Base-by-base conservation (phyloP, 1,140 invertebrate genomes). In the Drosophila arawakana region DNA sequence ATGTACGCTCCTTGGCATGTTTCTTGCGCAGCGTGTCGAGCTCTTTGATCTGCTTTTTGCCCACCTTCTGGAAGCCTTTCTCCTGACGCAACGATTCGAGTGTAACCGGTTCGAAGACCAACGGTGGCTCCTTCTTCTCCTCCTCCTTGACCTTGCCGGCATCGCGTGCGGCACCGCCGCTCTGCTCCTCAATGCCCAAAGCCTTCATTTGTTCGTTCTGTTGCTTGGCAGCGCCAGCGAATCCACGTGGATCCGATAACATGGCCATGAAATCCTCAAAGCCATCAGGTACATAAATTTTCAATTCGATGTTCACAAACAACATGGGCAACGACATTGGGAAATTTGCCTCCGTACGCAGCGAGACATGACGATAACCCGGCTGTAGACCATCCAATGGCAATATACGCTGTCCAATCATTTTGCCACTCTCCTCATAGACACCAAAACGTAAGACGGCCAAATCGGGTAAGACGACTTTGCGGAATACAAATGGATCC, bases 271-370 rank as follows among this genome's bases (percentile, higher is more conserved):
- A 97, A 92, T 98, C 98, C 95, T 98, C 98, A 92, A 99, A 97
- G 63, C 99, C 99, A 94, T 99, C 99, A 58, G 99, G 99, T 68
- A 99, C 98, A 94, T 99, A 99, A 78, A 99, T 99, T 94, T 99
- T 99, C 46, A 99, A 95, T 93, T 99, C 98, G 86, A 99, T 99
- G 92, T 99, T 98, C 93, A 98, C 99, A 93, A 99, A 99, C 58
- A 99, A 93, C 96, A 99, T 99, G 43, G 99, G 98, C 76, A 99
- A 93, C 1, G 98, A 99, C 96, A 99, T 98, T 35, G 99, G 98
- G 93, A 99, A 99, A 93, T 99, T 99, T 41, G 98, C 98, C 93
- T 99, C 99, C 1, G 99, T 99, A 62, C 99, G 93, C 0, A 99
- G 94, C 1, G 98, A 98, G 74, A 99, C 99, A 92, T 99, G 99